These are phyloP conservation scores for Latrodectus elegans DNA, from an alignment of 2,888 invertebrate genomes.

Conservation along the genomic window DNA sequence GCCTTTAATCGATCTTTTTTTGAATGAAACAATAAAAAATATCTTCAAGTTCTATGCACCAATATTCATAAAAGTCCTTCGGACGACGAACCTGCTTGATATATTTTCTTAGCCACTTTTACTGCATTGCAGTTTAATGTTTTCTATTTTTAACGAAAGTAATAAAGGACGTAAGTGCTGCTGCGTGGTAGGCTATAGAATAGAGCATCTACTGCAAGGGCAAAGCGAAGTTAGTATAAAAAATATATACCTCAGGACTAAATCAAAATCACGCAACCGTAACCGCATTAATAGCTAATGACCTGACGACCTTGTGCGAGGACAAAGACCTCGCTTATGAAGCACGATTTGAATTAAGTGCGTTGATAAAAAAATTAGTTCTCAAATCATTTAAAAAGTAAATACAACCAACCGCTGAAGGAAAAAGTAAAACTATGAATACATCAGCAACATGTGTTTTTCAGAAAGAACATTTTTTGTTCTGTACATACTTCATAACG, in stretches of 20 bases:
- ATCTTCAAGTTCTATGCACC: no score
- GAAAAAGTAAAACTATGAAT: constrained; percentile 1
- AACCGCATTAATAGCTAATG: constrained; percentile 28
- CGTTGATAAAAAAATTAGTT: not conserved
- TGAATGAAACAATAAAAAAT: no score
- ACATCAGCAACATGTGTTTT: constrained; percentile 30
- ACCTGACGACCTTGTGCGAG: constrained; percentile 25
- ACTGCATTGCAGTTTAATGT: no score
- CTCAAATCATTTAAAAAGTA: constrained; percentile 4
- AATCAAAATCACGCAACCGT: constrained; percentile 10
- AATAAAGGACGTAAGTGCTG: no score
- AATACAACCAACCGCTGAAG: constrained; percentile 1
- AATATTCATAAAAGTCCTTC: no score
- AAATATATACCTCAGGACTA: not conserved
- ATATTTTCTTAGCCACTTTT: no score
- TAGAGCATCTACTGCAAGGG: no score
- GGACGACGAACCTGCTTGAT: no score
- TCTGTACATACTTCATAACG: not conserved
- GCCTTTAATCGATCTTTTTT: no score
- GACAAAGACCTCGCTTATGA: constrained; percentile 17
- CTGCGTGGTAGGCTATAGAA: no score
- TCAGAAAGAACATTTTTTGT: constrained; percentile 12
- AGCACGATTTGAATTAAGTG: constrained; percentile 11
- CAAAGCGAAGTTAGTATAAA: not conserved
- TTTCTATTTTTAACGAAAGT: no score